These are phyloP conservation scores for Dinoponera quadriceps DNA, from an alignment of 1,140 invertebrate species.

Conservation along the genomic window DNA sequence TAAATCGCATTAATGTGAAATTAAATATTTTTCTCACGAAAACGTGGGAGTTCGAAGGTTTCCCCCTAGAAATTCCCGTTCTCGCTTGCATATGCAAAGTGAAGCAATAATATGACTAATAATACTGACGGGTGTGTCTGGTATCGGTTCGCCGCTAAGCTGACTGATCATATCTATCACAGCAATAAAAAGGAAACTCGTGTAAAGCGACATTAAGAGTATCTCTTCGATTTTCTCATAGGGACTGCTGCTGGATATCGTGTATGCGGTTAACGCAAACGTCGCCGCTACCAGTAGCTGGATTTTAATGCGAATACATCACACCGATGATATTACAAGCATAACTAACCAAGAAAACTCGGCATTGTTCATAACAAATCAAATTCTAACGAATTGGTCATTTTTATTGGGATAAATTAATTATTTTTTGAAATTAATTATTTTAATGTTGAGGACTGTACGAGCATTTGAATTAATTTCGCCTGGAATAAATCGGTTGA, in stretches of 20 bases:
- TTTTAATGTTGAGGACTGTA: too few relatives aligned
- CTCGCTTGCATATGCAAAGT: not conserved
- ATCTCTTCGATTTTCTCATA: constrained; percentile 61
- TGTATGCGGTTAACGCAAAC: constrained; percentile 64
- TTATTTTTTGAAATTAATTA: too few relatives aligned
- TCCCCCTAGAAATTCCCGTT: not conserved
- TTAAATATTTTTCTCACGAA: constrained; percentile 22
- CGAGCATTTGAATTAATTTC: too few relatives aligned
- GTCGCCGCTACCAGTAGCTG: constrained; percentile 66
- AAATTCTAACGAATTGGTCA: too few relatives aligned
- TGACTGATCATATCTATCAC: constrained; percentile 77
- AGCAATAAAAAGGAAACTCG: constrained; percentile 69
- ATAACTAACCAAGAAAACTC: not conserved
- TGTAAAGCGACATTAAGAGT: constrained; percentile 64
- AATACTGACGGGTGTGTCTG: constrained; percentile 75
- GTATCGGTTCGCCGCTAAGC: constrained; percentile 75
- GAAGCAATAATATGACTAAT: not conserved
- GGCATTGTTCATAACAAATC: not conserved
- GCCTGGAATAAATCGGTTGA: too few relatives aligned
- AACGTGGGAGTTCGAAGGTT: not conserved
- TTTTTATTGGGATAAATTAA: too few relatives aligned
- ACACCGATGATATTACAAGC: not conserved
- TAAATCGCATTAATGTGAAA: not conserved
- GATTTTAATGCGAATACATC: not conserved
- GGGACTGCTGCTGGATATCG: constrained; percentile 61